phyloP scores from a whole-genome alignment of 1,140 invertebrate species.

The Camponotus vicinus region DNA sequence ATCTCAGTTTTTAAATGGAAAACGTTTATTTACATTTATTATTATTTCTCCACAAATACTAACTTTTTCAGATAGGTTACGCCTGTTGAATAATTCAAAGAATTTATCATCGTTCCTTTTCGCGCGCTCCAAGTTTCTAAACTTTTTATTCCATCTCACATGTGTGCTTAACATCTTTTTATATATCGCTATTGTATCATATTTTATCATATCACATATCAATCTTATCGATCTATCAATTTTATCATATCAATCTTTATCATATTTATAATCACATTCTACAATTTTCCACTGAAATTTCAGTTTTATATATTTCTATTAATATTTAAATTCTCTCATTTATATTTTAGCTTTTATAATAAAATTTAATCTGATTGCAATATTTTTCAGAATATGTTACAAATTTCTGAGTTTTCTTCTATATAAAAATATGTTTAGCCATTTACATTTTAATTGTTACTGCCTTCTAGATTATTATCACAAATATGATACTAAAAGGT shows the following conservation, averaged over 20 bases:
- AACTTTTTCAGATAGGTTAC: conserved; percentile 22
- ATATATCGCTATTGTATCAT: conserved; percentile 14
- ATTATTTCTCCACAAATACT: not conserved
- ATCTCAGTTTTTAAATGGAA: conserved; percentile 2
- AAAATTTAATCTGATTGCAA: conserved; percentile 24
- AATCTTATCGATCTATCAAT: too few species aligned
- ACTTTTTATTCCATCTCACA: conserved; percentile 16
- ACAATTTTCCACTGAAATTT: conserved; percentile 14
- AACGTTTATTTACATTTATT: not conserved
- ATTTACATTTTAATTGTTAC: conserved; percentile 28
- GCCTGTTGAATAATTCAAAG: conserved; percentile 18
- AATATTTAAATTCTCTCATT: not conserved
- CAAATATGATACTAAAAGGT: conserved; percentile 34
- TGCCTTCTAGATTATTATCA: conserved; percentile 49
- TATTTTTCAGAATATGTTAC: conserved; percentile 44
- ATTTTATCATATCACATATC: too few species aligned
- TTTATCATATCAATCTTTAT: conserved; percentile 4
- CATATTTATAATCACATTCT: conserved; percentile 31
- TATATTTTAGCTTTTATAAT: conserved; percentile 44
- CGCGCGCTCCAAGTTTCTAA: conserved; percentile 1
- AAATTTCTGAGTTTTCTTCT: conserved; percentile 24
- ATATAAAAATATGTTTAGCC: conserved; percentile 13
- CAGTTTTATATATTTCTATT: not conserved
- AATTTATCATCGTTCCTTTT: not conserved
- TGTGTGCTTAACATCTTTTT: conserved; percentile 11